Conservation (phyloP, 2,797 vertebrate species). For the Pipistrellus nathusii region DNA sequence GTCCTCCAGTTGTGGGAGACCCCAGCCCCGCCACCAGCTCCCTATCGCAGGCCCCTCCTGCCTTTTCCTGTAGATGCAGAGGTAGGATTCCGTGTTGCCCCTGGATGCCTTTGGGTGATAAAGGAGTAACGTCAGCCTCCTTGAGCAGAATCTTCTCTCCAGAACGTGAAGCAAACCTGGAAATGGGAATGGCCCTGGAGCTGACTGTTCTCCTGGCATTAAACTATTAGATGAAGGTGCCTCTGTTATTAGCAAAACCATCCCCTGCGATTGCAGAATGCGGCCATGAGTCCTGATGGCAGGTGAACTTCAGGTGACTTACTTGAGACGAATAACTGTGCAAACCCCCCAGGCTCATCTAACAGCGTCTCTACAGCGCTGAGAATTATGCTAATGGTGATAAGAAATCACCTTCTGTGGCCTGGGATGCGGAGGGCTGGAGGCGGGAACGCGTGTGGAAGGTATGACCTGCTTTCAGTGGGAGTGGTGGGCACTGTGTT, state of each 20-base stretch:
- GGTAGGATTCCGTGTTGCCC: neutral
- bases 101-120: conserved; percentile 70
- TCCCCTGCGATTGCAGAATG: conserved; percentile 70
- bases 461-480: neutral
- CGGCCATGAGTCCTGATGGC: conserved; percentile 71
- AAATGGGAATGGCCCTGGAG: conserved; percentile 68
- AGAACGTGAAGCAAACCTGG: conserved; percentile 69
- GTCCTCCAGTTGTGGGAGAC: neutral
- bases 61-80: neutral
- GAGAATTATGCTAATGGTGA: conserved; percentile 75
- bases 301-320: conserved; percentile 80
- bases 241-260: conserved; percentile 81
- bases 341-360: conserved; percentile 65
- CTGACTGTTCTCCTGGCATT: conserved; percentile 75
- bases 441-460: neutral
- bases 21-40: neutral
- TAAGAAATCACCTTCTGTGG: conserved; percentile 70
- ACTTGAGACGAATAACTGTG: conserved; percentile 62
- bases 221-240: conserved; percentile 79
- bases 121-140: conserved; percentile 66
- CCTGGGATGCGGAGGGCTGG: conserved; percentile 45
- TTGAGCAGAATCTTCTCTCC: conserved; percentile 69
- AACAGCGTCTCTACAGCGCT: conserved; percentile 19
- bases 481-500: neutral
- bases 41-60: neutral